Evolutionary conservation across 2,888 invertebrate species (phyloP).

Genomic region (Ophion ventricosus): DNA sequence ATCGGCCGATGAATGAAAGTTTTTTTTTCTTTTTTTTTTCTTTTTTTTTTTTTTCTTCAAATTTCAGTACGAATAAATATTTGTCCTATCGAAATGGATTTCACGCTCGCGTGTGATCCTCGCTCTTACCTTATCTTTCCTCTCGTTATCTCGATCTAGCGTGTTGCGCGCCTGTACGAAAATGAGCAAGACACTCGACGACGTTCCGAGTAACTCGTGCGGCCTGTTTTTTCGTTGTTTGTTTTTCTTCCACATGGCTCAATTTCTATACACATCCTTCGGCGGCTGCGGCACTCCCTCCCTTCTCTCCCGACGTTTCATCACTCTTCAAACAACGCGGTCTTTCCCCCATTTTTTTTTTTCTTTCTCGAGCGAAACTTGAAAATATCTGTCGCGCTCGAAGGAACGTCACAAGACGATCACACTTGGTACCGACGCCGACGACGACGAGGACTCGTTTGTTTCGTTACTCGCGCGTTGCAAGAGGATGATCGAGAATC

Average conservation of each 20-base stretch:
- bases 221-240: constrained; percentile 6
- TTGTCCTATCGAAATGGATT: too few relatives aligned
- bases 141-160: too few relatives aligned
- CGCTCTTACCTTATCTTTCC: too few relatives aligned
- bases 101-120: too few relatives aligned
- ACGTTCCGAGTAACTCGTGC: too few relatives aligned
- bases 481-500: constrained; percentile 34
- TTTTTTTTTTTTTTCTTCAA: too few relatives aligned
- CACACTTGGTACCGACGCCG: constrained; percentile 56
- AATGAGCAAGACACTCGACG: neutral
- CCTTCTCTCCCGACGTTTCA: constrained; percentile 39
- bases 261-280: constrained; percentile 79
- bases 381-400: constrained; percentile 76
- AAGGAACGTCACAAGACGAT: constrained; percentile 76
- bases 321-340: constrained; percentile 73
- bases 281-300: constrained; percentile 70
- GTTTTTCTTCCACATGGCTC: constrained; percentile 63
- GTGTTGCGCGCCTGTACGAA: neutral
- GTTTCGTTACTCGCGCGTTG: constrained; percentile 43
- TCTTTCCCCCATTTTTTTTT: constrained; percentile 31
- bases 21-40: too few relatives aligned
- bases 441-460: constrained; percentile 70
- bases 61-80: too few relatives aligned
- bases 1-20: neutral
- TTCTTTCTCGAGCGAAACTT: constrained; percentile 71